Conservation (phyloP, 2,113 vertebrate species). For the Pavo muticus region DNA sequence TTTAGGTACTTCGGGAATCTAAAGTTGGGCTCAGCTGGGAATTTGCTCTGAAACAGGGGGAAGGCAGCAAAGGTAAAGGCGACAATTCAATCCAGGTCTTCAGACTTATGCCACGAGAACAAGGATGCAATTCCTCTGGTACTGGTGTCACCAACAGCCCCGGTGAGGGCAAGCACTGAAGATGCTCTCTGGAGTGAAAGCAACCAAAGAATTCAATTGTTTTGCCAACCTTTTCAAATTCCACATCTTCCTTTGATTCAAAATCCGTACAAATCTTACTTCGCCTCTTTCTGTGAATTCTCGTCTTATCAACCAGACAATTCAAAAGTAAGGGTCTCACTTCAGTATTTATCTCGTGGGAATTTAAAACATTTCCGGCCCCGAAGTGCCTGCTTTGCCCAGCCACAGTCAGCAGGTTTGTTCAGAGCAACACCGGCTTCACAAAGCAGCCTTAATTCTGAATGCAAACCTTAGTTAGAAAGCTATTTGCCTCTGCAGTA, state of each 20-base stretch:
- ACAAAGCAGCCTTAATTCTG: neutral
- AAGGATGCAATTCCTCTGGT: neutral
- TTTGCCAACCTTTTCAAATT: neutral
- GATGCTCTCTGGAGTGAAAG: neutral
- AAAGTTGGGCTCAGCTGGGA: neutral
- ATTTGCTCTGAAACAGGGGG: neutral
- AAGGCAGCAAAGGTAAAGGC: neutral
- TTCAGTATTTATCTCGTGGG: constrained; percentile 27
- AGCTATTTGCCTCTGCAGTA: neutral
- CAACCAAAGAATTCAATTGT: neutral
- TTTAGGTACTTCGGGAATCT: neutral
- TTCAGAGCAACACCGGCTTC: neutral
- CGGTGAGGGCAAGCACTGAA: rapidly evolving
- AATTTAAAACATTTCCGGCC: constrained; percentile 14
- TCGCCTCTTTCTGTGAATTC: neutral
- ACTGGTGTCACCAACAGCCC: neutral
- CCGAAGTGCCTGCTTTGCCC: neutral
- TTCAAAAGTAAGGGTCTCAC: neutral
- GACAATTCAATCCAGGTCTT: neutral
- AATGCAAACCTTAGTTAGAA: neutral
- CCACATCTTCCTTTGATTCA: neutral
- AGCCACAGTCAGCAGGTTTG: neutral
- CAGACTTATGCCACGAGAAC: neutral
- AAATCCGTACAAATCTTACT: neutral
- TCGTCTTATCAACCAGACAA: constrained; percentile 4